Conservation (phyloP, 2,797 vertebrate species). For the Danio kyathit region DNA sequence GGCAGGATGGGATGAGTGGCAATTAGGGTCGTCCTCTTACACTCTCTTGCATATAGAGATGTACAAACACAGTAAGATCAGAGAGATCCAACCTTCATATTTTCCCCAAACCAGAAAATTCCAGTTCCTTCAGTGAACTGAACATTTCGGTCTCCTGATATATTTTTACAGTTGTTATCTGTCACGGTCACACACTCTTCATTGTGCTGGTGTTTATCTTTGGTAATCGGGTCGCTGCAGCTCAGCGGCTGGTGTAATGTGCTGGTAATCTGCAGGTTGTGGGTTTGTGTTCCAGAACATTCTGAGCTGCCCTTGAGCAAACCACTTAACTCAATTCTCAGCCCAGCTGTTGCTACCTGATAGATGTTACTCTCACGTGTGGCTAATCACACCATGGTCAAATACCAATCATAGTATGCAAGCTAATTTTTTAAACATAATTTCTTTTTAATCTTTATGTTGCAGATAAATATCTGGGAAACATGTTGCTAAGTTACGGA, state of each 20-base stretch:
- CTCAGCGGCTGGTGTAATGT: conserved; percentile 41
- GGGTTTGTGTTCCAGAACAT: conserved; percentile 48
- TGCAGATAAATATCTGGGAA: conserved; percentile 87
- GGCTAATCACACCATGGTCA: conserved; percentile 27
- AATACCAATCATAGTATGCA: conserved; percentile 22
- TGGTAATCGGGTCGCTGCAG: conserved; percentile 28
- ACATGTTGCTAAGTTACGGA: conserved; percentile 85
- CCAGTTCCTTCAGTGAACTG: background rate
- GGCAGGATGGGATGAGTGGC: conserved; percentile 66
- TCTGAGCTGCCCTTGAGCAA: conserved; percentile 33
- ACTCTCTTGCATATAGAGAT: conserved; percentile 14
- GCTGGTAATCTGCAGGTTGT: conserved; percentile 45
- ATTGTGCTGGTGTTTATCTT: conserved; percentile 28
- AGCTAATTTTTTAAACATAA: background rate
- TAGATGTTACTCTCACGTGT: conserved; percentile 28
- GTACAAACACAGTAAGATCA: conserved; percentile 26
- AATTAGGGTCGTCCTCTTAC: conserved; percentile 64
- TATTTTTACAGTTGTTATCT: conserved; percentile 50
- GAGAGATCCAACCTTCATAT: conserved; percentile 20
- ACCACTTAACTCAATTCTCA: conserved; percentile 43
- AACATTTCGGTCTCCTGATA: conserved; percentile 37
- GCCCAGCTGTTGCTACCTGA: conserved; percentile 42
- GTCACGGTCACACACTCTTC: conserved; percentile 32
- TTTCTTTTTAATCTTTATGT: conserved; percentile 6
- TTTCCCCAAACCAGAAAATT: conserved; percentile 31